Evolutionary conservation across 2,888 invertebrate genomes (phyloP).

Genomic region (Hemicrepidius hirtus): DNA sequence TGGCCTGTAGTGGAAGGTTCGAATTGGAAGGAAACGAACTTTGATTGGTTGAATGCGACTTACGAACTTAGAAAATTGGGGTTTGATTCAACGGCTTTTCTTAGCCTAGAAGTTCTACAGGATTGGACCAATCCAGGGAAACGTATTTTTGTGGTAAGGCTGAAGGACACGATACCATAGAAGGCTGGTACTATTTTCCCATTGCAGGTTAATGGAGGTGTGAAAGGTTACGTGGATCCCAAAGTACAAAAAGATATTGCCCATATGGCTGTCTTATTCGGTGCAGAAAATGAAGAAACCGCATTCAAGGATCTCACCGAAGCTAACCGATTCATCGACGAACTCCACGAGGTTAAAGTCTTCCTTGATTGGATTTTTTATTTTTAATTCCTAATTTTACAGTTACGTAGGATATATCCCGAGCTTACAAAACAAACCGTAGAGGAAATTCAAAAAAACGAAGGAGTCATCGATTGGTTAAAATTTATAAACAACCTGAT

Average conservation of each 20-base stretch:
- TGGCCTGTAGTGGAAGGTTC: slow-evolving; percentile 8
- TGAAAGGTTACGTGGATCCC: neutral
- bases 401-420: neutral
- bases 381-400: neutral
- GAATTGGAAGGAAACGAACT: neutral
- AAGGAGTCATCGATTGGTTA: neutral
- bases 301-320: neutral
- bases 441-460: neutral
- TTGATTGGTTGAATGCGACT: slow-evolving; percentile 2
- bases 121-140: neutral
- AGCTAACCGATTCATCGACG: neutral
- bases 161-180: no score
- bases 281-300: neutral
- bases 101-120: neutral
- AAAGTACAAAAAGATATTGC: neutral
- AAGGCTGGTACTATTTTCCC: neutral
- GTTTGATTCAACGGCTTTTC: neutral
- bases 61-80: neutral
- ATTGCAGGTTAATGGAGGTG: neutral
- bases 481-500: slow-evolving; percentile 4
- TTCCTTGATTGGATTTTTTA: neutral
- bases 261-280: neutral
- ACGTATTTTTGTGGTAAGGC: neutral
- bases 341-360: neutral
- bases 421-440: neutral